Percentiles rank a stretch among this genome's conserved stretches.
Evolutionary conservation across 2,888 invertebrate species (phyloP).

Genomic region (Sarcophaga variegata): DNA sequence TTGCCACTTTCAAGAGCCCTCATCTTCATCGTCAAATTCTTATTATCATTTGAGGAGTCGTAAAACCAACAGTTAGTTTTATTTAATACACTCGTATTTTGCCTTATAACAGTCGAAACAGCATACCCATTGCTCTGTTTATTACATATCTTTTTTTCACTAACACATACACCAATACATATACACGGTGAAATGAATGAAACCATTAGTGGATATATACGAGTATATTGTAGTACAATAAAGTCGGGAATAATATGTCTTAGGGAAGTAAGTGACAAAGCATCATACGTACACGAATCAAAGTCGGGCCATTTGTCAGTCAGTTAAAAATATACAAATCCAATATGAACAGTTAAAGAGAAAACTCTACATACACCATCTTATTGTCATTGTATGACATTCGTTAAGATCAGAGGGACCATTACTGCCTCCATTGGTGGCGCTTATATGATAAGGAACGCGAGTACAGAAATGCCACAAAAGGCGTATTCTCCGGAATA

Average conservation of each 20-base stretch:
- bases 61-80: neutral
- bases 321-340: neutral
- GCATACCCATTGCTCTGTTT: neutral
- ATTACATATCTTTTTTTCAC: too few species aligned
- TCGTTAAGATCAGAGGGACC: too few species aligned
- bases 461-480: neutral
- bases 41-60: constrained; percentile 10
- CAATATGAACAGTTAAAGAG: neutral
- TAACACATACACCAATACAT: too few species aligned
- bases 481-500: neutral
- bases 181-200: neutral
- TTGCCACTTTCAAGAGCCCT: neutral
- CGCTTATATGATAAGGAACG: neutral
- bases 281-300: neutral
- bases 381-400: too few species aligned
- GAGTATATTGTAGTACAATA: neutral
- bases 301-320: neutral
- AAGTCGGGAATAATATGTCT: neutral
- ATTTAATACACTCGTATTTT: neutral
- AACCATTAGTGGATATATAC: neutral
- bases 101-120: neutral
- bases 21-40: neutral
- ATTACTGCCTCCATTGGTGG: too few species aligned
- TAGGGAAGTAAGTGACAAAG: neutral
- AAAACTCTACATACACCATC: too few species aligned